phyloP scores from a whole-genome alignment of 2,888 invertebrate genomes.

The Amblyjoppa fuscipennis region DNA sequence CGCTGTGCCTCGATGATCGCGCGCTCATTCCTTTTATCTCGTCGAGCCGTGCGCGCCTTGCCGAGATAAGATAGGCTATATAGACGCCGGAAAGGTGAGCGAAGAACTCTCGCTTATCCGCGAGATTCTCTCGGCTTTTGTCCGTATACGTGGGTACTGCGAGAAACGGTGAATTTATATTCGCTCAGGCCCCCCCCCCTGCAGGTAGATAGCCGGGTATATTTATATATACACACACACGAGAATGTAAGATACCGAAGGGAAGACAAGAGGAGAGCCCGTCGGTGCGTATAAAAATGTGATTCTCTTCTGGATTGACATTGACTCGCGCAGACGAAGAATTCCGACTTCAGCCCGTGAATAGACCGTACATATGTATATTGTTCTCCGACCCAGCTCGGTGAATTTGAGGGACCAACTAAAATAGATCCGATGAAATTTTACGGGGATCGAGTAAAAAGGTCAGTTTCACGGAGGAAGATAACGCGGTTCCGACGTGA shows the following conservation, averaged over 20 bases:
- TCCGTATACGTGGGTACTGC: slow-evolving; percentile 2
- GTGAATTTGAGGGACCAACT: neutral
- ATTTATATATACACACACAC: neutral
- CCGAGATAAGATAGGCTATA: slow-evolving; percentile 52
- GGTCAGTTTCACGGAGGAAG: neutral
- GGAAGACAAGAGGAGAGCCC: neutral
- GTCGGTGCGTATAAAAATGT: slow-evolving; percentile 19
- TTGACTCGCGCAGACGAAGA: slow-evolving; percentile 11
- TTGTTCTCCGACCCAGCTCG: neutral
- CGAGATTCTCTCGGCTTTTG: slow-evolving; percentile 26
- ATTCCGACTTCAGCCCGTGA: neutral
- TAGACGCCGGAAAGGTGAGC: slow-evolving; percentile 40
- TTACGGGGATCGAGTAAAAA: neutral
- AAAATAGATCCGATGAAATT: neutral
- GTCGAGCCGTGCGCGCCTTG: neutral
- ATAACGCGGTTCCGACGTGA: slow-evolving; percentile 2
- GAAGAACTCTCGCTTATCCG: slow-evolving; percentile 39
- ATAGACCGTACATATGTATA: neutral
- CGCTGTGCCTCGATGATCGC: slow-evolving; percentile 51
- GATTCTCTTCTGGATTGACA: slow-evolving; percentile 45
- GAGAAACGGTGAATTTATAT: slow-evolving; percentile 26
- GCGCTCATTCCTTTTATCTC: slow-evolving; percentile 42
- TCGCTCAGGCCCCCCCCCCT: neutral
- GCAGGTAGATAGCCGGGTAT: neutral
- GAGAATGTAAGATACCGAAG: neutral